phyloP scores from a whole-genome alignment of 2,888 invertebrate genomes.

The Apotomis betuletana region DNA sequence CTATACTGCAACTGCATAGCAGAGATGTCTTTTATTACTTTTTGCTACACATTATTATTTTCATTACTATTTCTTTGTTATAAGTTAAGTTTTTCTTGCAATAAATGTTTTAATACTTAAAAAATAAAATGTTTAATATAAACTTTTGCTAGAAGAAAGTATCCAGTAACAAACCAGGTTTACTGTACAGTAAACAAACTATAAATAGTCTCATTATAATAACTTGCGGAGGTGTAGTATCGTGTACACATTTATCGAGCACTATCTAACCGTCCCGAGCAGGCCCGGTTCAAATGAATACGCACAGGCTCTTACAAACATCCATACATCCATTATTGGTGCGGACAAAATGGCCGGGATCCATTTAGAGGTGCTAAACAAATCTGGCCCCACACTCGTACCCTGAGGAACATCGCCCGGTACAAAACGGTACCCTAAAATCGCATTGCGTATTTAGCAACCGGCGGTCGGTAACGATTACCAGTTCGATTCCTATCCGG shows the following conservation, averaged over 20 bases:
- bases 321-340: conserved; percentile 23
- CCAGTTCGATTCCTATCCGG: conserved; percentile 37
- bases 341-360: conserved; percentile 19
- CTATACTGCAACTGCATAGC: no score
- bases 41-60: no score
- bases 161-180: not conserved
- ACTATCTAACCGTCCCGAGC: conserved; percentile 20
- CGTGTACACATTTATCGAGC: conserved; percentile 29
- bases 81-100: no score
- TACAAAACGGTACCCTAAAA: conserved; percentile 34
- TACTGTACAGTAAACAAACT: conserved; percentile 21
- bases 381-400: conserved; percentile 23
- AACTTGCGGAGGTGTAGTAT: conserved; percentile 26
- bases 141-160: not conserved
- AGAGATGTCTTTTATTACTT: no score
- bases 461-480: conserved; percentile 24
- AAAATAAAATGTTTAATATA: no score
- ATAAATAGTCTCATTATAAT: conserved; percentile 35
- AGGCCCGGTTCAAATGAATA: conserved; percentile 30
- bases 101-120: no score
- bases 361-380: conserved; percentile 28
- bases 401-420: conserved; percentile 32
- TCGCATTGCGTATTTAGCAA: conserved; percentile 46
- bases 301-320: conserved; percentile 22
- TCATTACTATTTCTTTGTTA: no score